These are phyloP conservation scores for Saguinus midas DNA, from an alignment of 2,113 vertebrate species.

Conservation along the genomic window DNA sequence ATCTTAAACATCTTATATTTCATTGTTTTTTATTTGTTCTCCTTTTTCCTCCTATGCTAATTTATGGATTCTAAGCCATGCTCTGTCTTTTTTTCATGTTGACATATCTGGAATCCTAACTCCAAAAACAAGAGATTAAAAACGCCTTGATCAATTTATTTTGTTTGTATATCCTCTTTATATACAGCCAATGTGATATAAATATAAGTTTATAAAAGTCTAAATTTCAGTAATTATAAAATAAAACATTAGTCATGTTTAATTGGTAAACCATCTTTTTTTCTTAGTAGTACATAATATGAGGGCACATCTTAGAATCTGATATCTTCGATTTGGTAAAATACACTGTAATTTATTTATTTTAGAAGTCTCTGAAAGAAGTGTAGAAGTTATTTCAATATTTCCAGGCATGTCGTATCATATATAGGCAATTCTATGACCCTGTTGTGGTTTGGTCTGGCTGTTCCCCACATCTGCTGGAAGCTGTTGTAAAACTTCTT, in stretches of 20 bases:
- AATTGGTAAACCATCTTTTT: not conserved
- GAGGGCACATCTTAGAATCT: not conserved
- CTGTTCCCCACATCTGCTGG: not conserved
- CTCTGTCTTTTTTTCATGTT: not conserved
- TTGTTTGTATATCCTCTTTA: conserved; percentile 6
- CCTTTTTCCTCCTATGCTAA: not conserved
- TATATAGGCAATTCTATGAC: not conserved
- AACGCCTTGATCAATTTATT: not conserved
- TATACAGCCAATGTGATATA: not conserved
- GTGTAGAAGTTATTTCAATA: not conserved
- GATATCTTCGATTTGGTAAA: not conserved
- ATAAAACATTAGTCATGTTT: not conserved
- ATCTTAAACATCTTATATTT: not conserved
- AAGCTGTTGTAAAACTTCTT: not conserved
- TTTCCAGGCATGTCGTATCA: not conserved
- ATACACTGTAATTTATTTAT: not conserved
- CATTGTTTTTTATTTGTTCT: not conserved
- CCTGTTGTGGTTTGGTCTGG: not conserved
- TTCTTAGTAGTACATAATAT: not conserved
- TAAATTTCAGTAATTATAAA: not conserved
- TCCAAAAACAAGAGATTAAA: not conserved
- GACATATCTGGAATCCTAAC: not conserved
- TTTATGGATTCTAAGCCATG: not conserved
- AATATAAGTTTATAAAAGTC: not conserved
- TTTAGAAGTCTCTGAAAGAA: not conserved